A percentile compares a stretch with the other conserved stretches of the same genome.
Evolutionary conservation across 23 tunicate species (phyloP).

Genomic region (Oikopleura vanhoeffeni): DNA sequence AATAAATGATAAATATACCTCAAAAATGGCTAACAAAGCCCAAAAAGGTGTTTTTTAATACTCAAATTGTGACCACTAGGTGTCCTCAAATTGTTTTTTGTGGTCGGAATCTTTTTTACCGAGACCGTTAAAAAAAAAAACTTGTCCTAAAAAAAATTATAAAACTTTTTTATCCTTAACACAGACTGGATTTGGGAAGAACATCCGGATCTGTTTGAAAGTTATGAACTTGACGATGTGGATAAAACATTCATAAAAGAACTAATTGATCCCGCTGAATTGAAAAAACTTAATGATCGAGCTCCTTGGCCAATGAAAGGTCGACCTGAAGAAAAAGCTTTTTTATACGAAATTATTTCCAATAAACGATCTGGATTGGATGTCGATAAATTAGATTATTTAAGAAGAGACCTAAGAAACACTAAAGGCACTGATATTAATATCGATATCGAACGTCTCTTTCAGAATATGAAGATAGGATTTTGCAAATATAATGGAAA

Average conservation of each 20-base stretch:
- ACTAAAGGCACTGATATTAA: not conserved
- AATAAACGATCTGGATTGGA: not conserved
- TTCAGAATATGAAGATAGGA: not conserved
- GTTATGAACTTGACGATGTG: not conserved
- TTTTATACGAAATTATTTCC: conserved; percentile 1
- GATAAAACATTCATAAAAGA: not conserved
- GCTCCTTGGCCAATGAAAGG: conserved; percentile 3
- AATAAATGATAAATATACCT: too few species aligned
- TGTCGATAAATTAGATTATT: not conserved
- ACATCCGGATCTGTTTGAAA: too few species aligned
- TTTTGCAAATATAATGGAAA: not conserved
- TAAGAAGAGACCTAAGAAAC: not conserved
- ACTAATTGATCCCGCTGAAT: not conserved
- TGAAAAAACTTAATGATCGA: not conserved
- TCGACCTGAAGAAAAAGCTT: not conserved
- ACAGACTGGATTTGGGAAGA: too few species aligned
- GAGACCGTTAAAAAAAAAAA: too few species aligned
- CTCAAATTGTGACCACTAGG: too few species aligned
- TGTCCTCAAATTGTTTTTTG: too few species aligned
- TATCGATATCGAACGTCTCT: not conserved
- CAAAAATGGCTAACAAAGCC: too few species aligned
- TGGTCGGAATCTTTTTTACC: too few species aligned
- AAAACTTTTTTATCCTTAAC: too few species aligned
- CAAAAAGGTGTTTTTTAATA: too few species aligned
- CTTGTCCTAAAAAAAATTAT: too few species aligned